Conservation (phyloP, 2,797 vertebrate species). For the Phalloptychus januarius region DNA sequence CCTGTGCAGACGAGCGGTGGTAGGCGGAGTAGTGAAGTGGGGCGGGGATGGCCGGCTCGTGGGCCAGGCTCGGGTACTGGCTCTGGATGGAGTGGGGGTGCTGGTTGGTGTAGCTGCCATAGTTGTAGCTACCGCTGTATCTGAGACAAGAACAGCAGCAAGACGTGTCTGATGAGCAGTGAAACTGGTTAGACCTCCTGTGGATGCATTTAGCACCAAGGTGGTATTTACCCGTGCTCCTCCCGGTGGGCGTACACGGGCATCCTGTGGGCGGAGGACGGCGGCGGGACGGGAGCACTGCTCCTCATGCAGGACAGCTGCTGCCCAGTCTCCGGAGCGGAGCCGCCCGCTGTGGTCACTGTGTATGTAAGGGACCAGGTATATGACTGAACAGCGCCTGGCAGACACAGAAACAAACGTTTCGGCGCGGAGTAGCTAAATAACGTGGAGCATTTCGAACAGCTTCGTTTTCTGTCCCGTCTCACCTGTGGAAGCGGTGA, state of each 20-base stretch:
- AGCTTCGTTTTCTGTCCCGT: constrained; percentile 8
- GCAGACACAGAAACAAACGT: constrained; percentile 77
- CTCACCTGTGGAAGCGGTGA: constrained; percentile 87
- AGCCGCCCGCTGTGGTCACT: constrained; percentile 94
- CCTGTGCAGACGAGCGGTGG: constrained; percentile 94
- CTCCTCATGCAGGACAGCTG: constrained; percentile 95
- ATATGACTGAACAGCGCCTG: constrained; percentile 99
- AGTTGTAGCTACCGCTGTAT: constrained; percentile 97
- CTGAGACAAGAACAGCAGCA: constrained; percentile 61
- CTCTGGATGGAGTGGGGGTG: constrained; percentile 94
- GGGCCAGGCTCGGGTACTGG: constrained; percentile 93
- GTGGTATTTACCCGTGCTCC: constrained; percentile 88
- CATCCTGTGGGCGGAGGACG: constrained; percentile 89
- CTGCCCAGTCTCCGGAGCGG: constrained; percentile 88
- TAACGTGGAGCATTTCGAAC: constrained; percentile 30
- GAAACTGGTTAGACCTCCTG: not conserved
- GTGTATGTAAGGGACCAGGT: constrained; percentile 99
- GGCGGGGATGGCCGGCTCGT: constrained; percentile 89
- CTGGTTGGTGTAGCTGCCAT: constrained; percentile 94
- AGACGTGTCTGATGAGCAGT: not conserved
- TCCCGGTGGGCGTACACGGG: constrained; percentile 96
- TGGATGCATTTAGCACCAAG: not conserved
- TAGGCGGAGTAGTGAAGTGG: constrained; percentile 96
- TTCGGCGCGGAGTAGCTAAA: constrained; percentile 60
- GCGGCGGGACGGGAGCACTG: constrained; percentile 85